A percentile compares a stretch with the other conserved stretches of the same genome.
phyloP scores from a whole-genome alignment of 2,888 invertebrate genomes.

The Acleris holmiana region DNA sequence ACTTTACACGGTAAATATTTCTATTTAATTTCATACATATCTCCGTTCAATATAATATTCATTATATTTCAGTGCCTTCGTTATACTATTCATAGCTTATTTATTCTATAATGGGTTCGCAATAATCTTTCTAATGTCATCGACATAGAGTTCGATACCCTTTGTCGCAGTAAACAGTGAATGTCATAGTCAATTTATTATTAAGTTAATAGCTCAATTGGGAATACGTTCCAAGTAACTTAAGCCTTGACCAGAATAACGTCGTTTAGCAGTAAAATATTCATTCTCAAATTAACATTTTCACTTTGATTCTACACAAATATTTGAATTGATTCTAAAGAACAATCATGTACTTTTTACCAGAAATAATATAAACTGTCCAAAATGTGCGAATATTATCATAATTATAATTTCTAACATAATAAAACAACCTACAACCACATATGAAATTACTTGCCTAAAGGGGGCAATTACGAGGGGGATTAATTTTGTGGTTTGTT shows the following conservation, averaged over 20 bases:
- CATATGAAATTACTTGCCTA: conserved; percentile 44
- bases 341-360: too few relatives aligned
- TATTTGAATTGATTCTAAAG: neutral
- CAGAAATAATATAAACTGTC: too few relatives aligned
- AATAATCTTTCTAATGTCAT: conserved; percentile 33
- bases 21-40: neutral
- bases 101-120: conserved; percentile 23
- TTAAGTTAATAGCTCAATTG: conserved; percentile 32
- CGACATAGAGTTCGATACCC: conserved; percentile 33
- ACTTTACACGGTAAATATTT: too few relatives aligned
- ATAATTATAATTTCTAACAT: neutral
- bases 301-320: neutral
- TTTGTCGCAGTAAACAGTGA: conserved; percentile 35
- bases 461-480: conserved; percentile 70
- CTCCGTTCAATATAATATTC: neutral
- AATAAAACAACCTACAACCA: conserved; percentile 1
- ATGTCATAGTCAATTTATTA: conserved; percentile 37
- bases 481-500: conserved; percentile 78
- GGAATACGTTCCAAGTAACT: conserved; percentile 33
- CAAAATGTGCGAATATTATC: too few relatives aligned
- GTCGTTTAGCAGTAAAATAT: conserved; percentile 9
- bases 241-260: conserved; percentile 14
- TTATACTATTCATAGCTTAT: conserved; percentile 12
- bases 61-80: neutral
- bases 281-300: conserved; percentile 13